Evolutionary conservation across 2,888 invertebrate genomes (phyloP), one percentile per base, ranked within the genome.

Genomic region (Drosophila siamana): DNA sequence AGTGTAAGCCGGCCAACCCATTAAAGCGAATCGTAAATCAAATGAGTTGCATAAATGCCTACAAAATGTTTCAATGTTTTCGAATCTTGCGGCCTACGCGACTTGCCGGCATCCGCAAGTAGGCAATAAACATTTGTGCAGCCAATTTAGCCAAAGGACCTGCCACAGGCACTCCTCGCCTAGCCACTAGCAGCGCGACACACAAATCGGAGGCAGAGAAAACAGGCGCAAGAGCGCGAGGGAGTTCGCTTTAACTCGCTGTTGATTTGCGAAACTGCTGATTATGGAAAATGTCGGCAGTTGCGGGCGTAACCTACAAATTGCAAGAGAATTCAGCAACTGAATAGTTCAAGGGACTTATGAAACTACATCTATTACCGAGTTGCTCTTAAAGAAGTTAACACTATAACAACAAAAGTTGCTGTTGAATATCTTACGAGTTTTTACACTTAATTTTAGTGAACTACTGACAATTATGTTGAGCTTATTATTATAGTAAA

Each of bases 1-100:
- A 30, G 52, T 61, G 55, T 69, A 71, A 71, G 76, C 76, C 66
- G 70, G 64, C 59, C 79, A 71, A 61, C 68, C 81, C 76, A 80
- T 81, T 75, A 69, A 75, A 73, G 66, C 67, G 74, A 69, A 73
- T 85, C 85, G 85, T 85, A 85, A 87, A 85, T 85, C 85, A 85
- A 82, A 80, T 80, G 86, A 78, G 83, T 79, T 87, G 83, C 86
- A 80, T 80, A 85, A 85, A 85, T 82, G 85, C 74, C 78, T 68
- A 77, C 87, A 82, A 86, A 84, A 80, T 87, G 80, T 80, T 87
- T 78, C 76, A 84, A 86, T 86, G 87, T 86, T 85, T 86, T 85
- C 61, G 54, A 74, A 78, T 80, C 74, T 50, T 69, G 64, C 82
- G 76, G 78, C 75, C 72, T 48, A 61, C 57, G 61, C 67, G 63